Percentiles rank a stretch among this genome's conserved stretches.
phyloP scores from a whole-genome alignment of 2,888 invertebrate species.

The Galerucella pusilla region DNA sequence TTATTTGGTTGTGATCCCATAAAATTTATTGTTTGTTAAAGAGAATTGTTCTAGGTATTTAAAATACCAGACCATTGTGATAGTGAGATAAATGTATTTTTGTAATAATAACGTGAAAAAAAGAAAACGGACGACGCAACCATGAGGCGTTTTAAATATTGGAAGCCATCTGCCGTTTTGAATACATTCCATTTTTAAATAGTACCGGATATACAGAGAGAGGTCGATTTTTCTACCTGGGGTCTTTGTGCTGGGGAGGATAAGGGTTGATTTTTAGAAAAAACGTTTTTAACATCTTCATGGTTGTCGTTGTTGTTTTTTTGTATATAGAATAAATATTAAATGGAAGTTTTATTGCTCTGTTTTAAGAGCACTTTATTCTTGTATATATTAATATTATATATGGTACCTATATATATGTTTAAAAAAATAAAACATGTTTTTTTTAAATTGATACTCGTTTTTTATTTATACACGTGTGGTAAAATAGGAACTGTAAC shows the following conservation, averaged over 20 bases:
- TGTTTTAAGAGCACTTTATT: conserved; percentile 63
- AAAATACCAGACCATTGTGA: conserved; percentile 56
- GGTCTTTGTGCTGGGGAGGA: conserved; percentile 16
- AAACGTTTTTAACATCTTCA: conserved; percentile 41
- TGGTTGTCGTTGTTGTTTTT: conserved; percentile 42
- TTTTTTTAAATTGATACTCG: conserved; percentile 50
- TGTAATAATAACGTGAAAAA: conserved; percentile 48
- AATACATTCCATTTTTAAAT: conserved; percentile 53
- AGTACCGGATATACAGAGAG: conserved; percentile 47
- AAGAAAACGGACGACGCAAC: conserved; percentile 15
- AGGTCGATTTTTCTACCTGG: conserved; percentile 46
- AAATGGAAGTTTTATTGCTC: conserved; percentile 50
- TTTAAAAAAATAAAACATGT: conserved; percentile 57
- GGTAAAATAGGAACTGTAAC: too few relatives aligned
- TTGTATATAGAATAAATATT: conserved; percentile 45
- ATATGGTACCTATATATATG: conserved; percentile 58
- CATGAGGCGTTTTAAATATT: conserved; percentile 17
- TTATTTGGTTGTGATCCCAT: not conserved
- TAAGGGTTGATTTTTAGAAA: conserved; percentile 22
- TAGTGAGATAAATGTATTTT: conserved; percentile 60
- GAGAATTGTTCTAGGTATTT: conserved; percentile 30
- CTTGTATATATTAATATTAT: conserved; percentile 59
- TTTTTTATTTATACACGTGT: conserved; percentile 26
- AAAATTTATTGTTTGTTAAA: conserved; percentile 35
- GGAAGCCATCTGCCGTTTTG: conserved; percentile 37